phyloP scores from a whole-genome alignment of 2,797 vertebrate genomes.

The Tokudaia tokunoshimensis region DNA sequence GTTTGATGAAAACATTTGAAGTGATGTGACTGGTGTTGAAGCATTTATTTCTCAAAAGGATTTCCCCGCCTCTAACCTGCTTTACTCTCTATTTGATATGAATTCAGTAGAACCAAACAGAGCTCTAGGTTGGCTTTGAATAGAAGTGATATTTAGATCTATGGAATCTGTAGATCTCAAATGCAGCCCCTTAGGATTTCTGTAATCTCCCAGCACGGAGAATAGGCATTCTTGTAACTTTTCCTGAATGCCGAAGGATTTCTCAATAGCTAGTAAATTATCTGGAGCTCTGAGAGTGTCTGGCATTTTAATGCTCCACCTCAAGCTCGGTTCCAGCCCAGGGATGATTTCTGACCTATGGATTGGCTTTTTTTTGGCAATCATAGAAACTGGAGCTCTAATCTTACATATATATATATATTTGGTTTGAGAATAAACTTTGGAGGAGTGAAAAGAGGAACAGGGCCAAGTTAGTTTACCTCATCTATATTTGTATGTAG shows the following conservation, averaged over 20 bases:
- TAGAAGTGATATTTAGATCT: constrained; percentile 68
- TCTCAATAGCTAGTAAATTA: constrained; percentile 57
- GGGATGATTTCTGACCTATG: neutral
- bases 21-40: constrained; percentile 31
- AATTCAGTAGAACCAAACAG: constrained; percentile 57
- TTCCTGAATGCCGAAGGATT: constrained; percentile 63
- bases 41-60: constrained; percentile 48
- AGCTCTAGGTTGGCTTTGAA: constrained; percentile 66
- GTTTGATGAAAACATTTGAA: constrained; percentile 66
- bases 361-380: constrained; percentile 31
- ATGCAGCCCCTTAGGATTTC: constrained; percentile 56
- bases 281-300: constrained; percentile 8
- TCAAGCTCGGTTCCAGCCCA: constrained; percentile 25
- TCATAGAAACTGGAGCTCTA: neutral
- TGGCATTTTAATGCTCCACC: constrained; percentile 38
- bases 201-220: constrained; percentile 59
- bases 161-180: constrained; percentile 43
- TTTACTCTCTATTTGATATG: constrained; percentile 59
- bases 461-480: neutral
- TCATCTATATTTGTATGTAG: neutral
- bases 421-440: constrained; percentile 32
- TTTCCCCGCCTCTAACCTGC: neutral
- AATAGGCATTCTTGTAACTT: constrained; percentile 57
- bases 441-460: neutral
- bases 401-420: neutral